Evolutionary conservation across 2,113 vertebrate genomes (phyloP).

Genomic region (Piprites chloris): DNA sequence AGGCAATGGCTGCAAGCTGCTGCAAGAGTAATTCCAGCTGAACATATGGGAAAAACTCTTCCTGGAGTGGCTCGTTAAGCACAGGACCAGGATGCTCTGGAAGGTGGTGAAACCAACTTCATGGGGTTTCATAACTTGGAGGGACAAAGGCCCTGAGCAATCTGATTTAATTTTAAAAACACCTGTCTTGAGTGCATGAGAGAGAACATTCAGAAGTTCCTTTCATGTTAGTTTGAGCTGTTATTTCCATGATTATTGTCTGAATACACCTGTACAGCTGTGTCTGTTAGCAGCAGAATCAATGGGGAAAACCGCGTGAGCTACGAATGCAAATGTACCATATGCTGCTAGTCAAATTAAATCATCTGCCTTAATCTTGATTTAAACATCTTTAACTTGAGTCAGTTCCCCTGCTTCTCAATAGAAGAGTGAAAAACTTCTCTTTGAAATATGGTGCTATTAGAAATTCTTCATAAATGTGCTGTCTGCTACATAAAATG

Average conservation of each 20-base stretch:
- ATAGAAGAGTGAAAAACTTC: neutral
- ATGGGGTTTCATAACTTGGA: neutral
- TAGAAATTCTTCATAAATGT: accelerated
- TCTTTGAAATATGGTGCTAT: neutral
- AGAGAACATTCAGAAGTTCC: neutral
- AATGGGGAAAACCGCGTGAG: neutral
- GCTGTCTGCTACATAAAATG: neutral
- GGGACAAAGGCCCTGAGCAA: neutral
- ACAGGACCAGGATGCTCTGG: neutral
- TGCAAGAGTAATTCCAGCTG: neutral
- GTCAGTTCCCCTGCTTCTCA: neutral
- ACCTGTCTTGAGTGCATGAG: neutral
- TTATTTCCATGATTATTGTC: neutral
- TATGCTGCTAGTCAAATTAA: neutral
- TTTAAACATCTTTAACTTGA: neutral
- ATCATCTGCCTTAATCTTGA: neutral
- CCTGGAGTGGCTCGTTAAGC: neutral
- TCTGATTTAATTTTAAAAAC: neutral
- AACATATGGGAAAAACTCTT: neutral
- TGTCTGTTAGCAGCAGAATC: neutral
- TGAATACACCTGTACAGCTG: neutral
- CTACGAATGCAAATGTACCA: neutral
- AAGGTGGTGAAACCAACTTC: neutral
- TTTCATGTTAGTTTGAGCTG: neutral
- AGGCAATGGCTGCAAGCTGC: neutral